Percentiles rank a stretch among this genome's conserved stretches.
phyloP scores from a whole-genome alignment of 2,888 invertebrate genomes.

The Elaeidobius kamerunicus region DNA sequence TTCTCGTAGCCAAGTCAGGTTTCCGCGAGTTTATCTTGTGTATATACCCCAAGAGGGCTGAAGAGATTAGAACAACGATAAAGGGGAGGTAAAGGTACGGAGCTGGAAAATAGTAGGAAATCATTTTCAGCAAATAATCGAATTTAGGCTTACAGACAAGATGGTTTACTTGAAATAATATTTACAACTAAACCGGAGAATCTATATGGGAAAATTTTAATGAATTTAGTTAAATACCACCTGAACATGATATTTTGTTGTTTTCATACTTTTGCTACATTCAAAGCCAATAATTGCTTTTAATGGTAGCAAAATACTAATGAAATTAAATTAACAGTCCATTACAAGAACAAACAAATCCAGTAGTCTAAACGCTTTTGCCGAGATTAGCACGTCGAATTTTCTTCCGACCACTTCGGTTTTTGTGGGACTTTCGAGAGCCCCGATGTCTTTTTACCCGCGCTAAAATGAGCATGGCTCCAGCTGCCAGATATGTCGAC shows the following conservation, averaged over 20 bases:
- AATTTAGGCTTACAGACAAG: too few relatives aligned
- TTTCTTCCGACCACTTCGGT: constrained; percentile 23
- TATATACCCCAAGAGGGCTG: constrained; percentile 11
- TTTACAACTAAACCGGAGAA: too few relatives aligned
- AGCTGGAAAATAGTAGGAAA: neutral
- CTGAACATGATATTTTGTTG: too few relatives aligned
- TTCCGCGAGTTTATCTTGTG: constrained; percentile 11
- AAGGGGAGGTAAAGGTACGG: constrained; percentile 4
- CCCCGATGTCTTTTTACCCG: constrained; percentile 40
- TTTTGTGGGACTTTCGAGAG: constrained; percentile 27
- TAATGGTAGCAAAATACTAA: too few relatives aligned
- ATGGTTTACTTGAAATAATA: too few relatives aligned
- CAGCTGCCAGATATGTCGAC: constrained; percentile 30
- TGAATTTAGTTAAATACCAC: too few relatives aligned
- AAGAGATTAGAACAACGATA: constrained; percentile 10
- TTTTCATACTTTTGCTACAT: too few relatives aligned
- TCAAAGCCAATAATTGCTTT: too few relatives aligned
- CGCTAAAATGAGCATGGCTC: constrained; percentile 39
- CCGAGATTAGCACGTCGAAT: constrained; percentile 23
- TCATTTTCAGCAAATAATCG: too few relatives aligned
- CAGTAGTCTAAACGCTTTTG: constrained; percentile 20
- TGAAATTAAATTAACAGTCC: neutral
- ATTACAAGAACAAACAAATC: constrained; percentile 17
- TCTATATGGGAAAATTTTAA: too few relatives aligned
- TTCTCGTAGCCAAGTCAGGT: constrained; percentile 12